Evolutionary conservation across 2,113 vertebrate species (phyloP).

Genomic region (Saguinus midas): DNA sequence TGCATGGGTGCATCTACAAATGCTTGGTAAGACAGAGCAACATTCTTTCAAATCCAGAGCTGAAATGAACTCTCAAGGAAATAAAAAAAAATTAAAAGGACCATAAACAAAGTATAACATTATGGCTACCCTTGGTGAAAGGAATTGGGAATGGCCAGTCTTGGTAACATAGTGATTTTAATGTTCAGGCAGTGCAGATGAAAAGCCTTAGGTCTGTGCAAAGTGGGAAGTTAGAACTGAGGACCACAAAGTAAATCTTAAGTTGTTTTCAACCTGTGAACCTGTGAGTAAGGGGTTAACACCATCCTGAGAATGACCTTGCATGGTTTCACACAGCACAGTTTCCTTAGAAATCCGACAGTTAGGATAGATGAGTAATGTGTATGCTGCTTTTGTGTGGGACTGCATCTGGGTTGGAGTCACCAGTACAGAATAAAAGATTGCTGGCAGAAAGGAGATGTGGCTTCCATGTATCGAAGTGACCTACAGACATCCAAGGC

Average conservation of each 20-base stretch:
- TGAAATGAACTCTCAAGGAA: background rate
- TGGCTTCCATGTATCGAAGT: background rate
- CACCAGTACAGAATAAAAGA: background rate
- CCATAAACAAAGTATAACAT: background rate
- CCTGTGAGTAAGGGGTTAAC: background rate
- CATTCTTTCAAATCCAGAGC: slow-evolving; percentile 11
- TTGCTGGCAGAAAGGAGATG: background rate
- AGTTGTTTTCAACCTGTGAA: background rate
- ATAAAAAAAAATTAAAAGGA: background rate
- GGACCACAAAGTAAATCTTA: background rate
- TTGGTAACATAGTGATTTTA: background rate
- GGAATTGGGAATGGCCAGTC: background rate
- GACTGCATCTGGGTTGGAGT: background rate
- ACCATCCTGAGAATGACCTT: background rate
- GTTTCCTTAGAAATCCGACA: background rate
- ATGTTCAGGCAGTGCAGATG: background rate
- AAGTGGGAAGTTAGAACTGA: background rate
- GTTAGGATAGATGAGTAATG: background rate
- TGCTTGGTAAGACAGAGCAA: background rate
- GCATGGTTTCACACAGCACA: background rate
- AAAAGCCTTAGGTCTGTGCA: background rate
- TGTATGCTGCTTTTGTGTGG: background rate
- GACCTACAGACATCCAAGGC: background rate
- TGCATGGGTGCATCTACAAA: background rate
- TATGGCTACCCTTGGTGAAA: background rate